These are phyloP conservation scores for Drosophila bifasciata DNA, from an alignment of 1,140 invertebrate species.

Conservation along the genomic window DNA sequence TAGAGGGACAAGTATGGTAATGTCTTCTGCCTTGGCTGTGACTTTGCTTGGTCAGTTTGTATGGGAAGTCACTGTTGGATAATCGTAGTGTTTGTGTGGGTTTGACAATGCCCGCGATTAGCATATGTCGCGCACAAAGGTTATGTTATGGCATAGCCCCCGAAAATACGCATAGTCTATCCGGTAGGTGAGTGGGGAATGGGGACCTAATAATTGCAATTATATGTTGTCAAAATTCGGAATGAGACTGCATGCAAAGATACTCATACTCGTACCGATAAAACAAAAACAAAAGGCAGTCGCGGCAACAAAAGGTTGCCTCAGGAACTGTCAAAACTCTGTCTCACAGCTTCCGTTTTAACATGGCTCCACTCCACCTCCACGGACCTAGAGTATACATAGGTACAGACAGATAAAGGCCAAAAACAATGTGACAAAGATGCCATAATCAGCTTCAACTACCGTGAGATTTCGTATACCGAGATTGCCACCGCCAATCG, in stretches of 20 bases:
- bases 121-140: slow-evolving; percentile 46
- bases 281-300: slow-evolving; percentile 14
- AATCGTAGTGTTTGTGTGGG: slow-evolving; percentile 48
- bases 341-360: slow-evolving; percentile 76
- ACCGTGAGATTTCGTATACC: slow-evolving; percentile 59
- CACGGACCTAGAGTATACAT: no score
- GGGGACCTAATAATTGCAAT: slow-evolving; percentile 59
- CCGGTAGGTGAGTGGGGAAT: slow-evolving; percentile 28
- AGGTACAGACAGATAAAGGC: slow-evolving; percentile 14
- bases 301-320: slow-evolving; percentile 37
- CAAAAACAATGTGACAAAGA: slow-evolving; percentile 58
- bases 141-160: slow-evolving; percentile 39
- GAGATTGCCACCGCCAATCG: slow-evolving; percentile 35
- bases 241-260: slow-evolving; percentile 27
- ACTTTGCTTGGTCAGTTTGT: slow-evolving; percentile 47
- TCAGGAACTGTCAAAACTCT: slow-evolving; percentile 58
- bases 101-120: slow-evolving; percentile 45
- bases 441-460: slow-evolving; percentile 60
- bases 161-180: not conserved
- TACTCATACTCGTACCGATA: no score
- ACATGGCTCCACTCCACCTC: slow-evolving; percentile 14
- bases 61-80: slow-evolving; percentile 52
- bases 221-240: slow-evolving; percentile 65
- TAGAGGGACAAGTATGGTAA: slow-evolving; percentile 42
- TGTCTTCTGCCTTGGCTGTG: not conserved